Percentiles rank a stretch among this genome's conserved stretches.
Evolutionary conservation across 2,888 invertebrate genomes (phyloP).

Genomic region (Oscheius sp.): DNA sequence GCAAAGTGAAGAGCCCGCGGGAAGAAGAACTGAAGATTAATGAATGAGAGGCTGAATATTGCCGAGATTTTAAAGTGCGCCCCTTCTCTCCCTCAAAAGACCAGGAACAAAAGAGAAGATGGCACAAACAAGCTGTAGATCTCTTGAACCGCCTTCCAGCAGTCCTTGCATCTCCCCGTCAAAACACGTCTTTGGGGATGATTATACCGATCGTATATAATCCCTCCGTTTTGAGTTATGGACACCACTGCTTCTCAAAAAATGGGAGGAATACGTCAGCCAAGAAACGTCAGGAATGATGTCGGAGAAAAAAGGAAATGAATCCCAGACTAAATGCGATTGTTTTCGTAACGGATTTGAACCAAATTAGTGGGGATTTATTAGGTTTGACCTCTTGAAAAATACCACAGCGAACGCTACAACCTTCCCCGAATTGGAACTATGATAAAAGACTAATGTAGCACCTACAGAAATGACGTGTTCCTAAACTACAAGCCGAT

Average conservation of each 20-base stretch:
- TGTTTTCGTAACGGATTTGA: too few relatives aligned
- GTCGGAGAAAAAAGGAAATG: too few relatives aligned
- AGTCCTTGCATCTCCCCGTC: background rate
- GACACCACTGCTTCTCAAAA: background rate
- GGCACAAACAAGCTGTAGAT: background rate
- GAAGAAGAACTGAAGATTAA: slow-evolving; percentile 3
- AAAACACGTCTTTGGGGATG: background rate
- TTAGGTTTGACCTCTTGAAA: too few relatives aligned
- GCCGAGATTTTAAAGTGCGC: background rate
- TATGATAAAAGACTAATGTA: too few relatives aligned
- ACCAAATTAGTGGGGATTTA: too few relatives aligned
- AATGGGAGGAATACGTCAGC: background rate
- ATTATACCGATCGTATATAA: slow-evolving; percentile 9
- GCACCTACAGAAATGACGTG: too few relatives aligned
- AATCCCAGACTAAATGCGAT: too few relatives aligned
- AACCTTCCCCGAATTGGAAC: too few relatives aligned
- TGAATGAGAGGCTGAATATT: slow-evolving; percentile 1
- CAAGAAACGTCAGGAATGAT: too few relatives aligned
- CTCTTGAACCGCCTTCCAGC: background rate
- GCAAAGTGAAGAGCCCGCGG: background rate
- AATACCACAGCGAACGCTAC: too few relatives aligned
- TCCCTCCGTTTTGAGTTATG: slow-evolving; percentile 19
- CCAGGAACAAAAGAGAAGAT: slow-evolving; percentile 1
- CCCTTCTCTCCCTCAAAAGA: background rate
- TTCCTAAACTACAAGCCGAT: too few relatives aligned